Base-by-base conservation (phyloP, 2,113 vertebrate species). In the Pipra filicauda region DNA sequence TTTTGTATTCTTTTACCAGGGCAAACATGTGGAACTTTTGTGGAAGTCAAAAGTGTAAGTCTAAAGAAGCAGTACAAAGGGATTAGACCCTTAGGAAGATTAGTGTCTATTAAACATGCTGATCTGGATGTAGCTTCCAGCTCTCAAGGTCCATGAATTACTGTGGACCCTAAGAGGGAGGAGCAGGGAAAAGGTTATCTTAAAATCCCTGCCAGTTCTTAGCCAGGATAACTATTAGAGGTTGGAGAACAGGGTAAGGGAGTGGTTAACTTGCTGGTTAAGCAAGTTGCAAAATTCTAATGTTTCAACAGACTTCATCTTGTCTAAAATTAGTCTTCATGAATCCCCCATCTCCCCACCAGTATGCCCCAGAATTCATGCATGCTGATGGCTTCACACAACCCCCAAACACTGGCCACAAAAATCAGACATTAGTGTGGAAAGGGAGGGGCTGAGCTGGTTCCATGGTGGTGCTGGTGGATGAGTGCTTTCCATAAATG, bases 81-180 rank as follows among this genome's bases (percentile, higher is more conserved):
- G 91, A 95, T 97, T 95, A 95, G 87, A 81, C 65, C 83, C 82
- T 89, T 91, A 95, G 96, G 94, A 93, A 75, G 96, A 95, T 97
- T 81, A 93, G 73, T 81, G 83, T 81, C 89, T 95, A n/a, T 95
- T 95, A 95, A 91, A 87, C 39, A 26, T 81, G 89, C 84, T 91
- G 83, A 95, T 95, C 91, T 87, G 95, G 89, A 37, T 95, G 80
- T 48, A 93, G 95, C 72, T 93, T 78, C 80, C 0, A 28, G 83
- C 73, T 89, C 72, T 71, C 30, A 6, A 48, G 43, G 65, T 75
- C 66, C 37, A 12, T 35, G 35, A 77, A 65, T 52, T 93, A 48
- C 65, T 92, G 55, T 49, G 54, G n/a, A 62, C 15, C 30, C 9
- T 17, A 51, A 64, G 51, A 41, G 22, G 39, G 61, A 49, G 58